These are phyloP conservation scores for Aphrophora alni DNA, from an alignment of 2,888 invertebrate species.

Conservation along the genomic window DNA sequence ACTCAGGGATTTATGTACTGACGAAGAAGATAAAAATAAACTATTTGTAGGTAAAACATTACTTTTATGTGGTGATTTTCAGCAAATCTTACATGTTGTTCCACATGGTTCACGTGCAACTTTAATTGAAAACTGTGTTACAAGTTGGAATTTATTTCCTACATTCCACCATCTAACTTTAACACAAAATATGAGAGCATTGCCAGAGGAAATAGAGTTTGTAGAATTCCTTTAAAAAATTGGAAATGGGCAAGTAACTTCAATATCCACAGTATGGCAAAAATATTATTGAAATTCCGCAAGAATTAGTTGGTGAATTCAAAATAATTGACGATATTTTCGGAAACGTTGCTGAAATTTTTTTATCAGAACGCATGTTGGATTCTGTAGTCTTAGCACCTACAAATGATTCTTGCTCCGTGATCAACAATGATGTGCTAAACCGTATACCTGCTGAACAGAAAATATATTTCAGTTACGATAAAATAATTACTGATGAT, in stretches of 20 bases:
- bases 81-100: slow-evolving; percentile 7
- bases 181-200: slow-evolving; percentile 13
- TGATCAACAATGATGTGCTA: slow-evolving; percentile 16
- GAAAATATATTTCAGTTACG: slow-evolving; percentile 11
- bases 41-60: slow-evolving; percentile 9
- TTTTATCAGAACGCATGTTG: slow-evolving; percentile 22
- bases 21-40: slow-evolving; percentile 12
- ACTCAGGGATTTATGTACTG: slow-evolving; percentile 3
- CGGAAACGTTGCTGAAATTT: slow-evolving; percentile 11
- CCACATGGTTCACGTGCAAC: slow-evolving; percentile 15
- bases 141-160: slow-evolving; percentile 12
- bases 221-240: background rate
- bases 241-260: background rate
- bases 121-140: slow-evolving; percentile 6
- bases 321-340: slow-evolving; percentile 14
- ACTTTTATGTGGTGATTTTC: slow-evolving; percentile 16
- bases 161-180: background rate
- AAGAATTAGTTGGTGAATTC: slow-evolving; percentile 19
- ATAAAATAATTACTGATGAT: too few relatives aligned
- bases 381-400: slow-evolving; percentile 18
- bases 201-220: slow-evolving; percentile 4
- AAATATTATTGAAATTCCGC: slow-evolving; percentile 12
- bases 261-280: slow-evolving; percentile 9
- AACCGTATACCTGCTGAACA: slow-evolving; percentile 12
- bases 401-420: slow-evolving; percentile 14